A percentile compares a stretch with the other conserved stretches of the same genome.
Conservation (phyloP, 2,888 invertebrate genomes). For the Zygaena filipendulae region DNA sequence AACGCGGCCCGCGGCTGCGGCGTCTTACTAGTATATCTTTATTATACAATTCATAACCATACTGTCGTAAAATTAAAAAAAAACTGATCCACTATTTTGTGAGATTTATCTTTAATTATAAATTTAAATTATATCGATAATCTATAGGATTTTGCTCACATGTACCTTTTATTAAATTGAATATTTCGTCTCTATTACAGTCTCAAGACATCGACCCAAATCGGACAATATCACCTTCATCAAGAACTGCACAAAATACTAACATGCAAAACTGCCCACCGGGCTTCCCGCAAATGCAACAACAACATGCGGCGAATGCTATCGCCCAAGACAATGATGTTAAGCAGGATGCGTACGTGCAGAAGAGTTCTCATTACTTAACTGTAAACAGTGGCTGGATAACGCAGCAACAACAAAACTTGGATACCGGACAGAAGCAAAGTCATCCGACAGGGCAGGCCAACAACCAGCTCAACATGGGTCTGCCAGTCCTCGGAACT, state of each 20-base stretch:
- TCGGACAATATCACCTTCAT: slow-evolving; percentile 33
- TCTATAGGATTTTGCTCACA: no score
- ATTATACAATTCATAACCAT: no score
- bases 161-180: no score
- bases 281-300: slow-evolving; percentile 27
- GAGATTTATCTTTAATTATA: no score
- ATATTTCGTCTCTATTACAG: no score
- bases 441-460: slow-evolving; percentile 22
- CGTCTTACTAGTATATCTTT: slow-evolving; percentile 14
- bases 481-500: slow-evolving; percentile 60
- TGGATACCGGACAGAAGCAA: slow-evolving; percentile 34
- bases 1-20: slow-evolving; percentile 25
- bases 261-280: slow-evolving; percentile 29
- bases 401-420: slow-evolving; percentile 44
- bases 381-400: slow-evolving; percentile 63
- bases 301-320: slow-evolving; percentile 27
- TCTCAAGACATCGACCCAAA: slow-evolving; percentile 36
- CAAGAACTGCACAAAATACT: slow-evolving; percentile 28
- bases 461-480: slow-evolving; percentile 31
- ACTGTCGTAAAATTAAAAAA: no score
- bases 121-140: no score
- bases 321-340: slow-evolving; percentile 32
- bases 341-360: slow-evolving; percentile 46
- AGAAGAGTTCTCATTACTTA: slow-evolving; percentile 53
- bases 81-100: no score